A percentile compares a stretch with the other conserved stretches of the same genome.
phyloP scores from a whole-genome alignment of 2,113 vertebrate species.

The Gorsachius goisagi region DNA sequence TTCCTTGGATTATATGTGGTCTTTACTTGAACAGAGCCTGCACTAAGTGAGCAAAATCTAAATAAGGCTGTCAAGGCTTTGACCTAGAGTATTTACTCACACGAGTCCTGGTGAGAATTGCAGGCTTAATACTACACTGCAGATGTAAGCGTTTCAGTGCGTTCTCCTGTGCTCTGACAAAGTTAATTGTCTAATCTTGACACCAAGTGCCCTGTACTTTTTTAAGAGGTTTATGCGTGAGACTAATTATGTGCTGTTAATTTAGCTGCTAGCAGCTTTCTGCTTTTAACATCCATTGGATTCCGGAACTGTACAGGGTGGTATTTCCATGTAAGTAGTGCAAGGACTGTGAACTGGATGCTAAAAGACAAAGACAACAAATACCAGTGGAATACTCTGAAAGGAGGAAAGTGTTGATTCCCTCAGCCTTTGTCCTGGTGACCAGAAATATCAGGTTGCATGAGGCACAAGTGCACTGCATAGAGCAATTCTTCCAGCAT shows the following conservation, averaged over 20 bases:
- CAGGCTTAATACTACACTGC: constrained; percentile 26
- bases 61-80: constrained; percentile 58
- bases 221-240: constrained; percentile 73
- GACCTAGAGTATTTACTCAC: constrained; percentile 64
- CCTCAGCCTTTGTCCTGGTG: neutral
- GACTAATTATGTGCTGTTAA: constrained; percentile 77
- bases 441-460: neutral
- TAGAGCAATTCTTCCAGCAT: neutral
- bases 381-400: neutral
- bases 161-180: constrained; percentile 47
- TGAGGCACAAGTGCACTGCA: neutral
- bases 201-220: constrained; percentile 62
- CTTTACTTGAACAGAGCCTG: constrained; percentile 33
- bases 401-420: neutral
- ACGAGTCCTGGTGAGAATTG: neutral
- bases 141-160: constrained; percentile 27
- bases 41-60: constrained; percentile 53
- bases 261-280: constrained; percentile 74
- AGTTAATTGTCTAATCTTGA: constrained; percentile 74
- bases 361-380: neutral
- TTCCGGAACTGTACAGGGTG: constrained; percentile 45
- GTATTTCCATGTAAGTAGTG: constrained; percentile 59
- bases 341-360: constrained; percentile 9
- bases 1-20: constrained; percentile 6
- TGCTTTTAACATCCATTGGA: constrained; percentile 63